Evolutionary conservation across 2,888 invertebrate species (phyloP), one percentile per base, ranked within the genome.

Genomic region (Stegophylla sp.): DNA sequence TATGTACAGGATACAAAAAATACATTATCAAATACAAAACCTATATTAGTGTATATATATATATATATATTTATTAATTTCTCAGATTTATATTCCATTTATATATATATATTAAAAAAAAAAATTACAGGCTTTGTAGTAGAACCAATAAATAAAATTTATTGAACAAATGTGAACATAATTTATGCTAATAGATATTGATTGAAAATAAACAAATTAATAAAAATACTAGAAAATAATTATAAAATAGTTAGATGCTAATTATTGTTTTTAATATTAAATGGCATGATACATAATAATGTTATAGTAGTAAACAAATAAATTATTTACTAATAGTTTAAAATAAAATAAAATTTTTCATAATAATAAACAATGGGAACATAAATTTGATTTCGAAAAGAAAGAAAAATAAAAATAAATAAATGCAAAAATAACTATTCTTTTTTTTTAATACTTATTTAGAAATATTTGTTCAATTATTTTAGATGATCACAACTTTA

Each of bases 281-380:
- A 64, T 64, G 64, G 17, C 53, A 64, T 75, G n/a, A 20, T 53
- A 63, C 10, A 64, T 51, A 51, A 63, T 53, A 4, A 67, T 26
- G 48, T 53, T 26, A 45, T 51, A 69, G 7, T 48, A 48, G 17
- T 72, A 34, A 34, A 59, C 12, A 59, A n/a, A n/a, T 43, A 56
- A 72, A 73, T 61, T 7, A 43, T 59, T n/a, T n/a, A n/a, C n/a
- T n/a, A n/a, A n/a, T n/a, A 51, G 41, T 75, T 41, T 64, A 75
- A 48, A 75, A 64, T 75, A 51, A 74, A 7, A 74, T 63, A 48
- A 74, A 48, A 64, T 51, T 63, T 51, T 20, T 64, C 10, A n/a
- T 51, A 64, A 64, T 41, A 64, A 75, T 41, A 41, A 41, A 64
- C 17, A 3, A 45, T 45, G 20, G 23, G 26, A 64, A 48, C 61